Evolutionary conservation across 2,797 vertebrate genomes (phyloP), one percentile per base, ranked within the genome.

Genomic region (Yasuhikotakia modesta): DNA sequence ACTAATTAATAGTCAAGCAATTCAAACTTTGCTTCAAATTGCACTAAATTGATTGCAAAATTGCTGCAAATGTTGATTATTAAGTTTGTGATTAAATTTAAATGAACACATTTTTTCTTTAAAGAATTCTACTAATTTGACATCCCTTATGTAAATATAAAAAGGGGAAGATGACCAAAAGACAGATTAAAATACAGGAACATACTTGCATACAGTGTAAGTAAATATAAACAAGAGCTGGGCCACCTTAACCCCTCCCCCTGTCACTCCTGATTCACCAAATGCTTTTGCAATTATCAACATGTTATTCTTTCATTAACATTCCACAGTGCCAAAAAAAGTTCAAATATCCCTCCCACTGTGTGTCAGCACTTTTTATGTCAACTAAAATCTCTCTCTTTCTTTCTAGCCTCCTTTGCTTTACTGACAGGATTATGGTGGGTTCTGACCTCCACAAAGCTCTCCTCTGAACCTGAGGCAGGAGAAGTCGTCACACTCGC

Each of bases 401-500:
- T 22, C 19, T 10, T 67, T 39, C 43, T 50, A 11, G 39, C 39
- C 45, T 35, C 48, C 22, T 52, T 63, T 39, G 58, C 2, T 19
- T 65, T 64, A 48, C 24, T 5, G 45, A 50, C 46, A 14, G 71
- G 0, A 12, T 45, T 19, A 3, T 16, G 14, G 10, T 16, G 17
- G 60, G n/a, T 1, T 78, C 86, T 48, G 93, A 99, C 98, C 98
- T 94, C 92, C 96, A 0, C 98, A 99, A 78, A 96, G 93, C 27
- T 97, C 90, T 3, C 98, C 97, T 39, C 92, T 91, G 91, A 95
- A 94, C 70, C 95, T 90, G 76, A 91, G 87, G 48, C 98, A 99
- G 0, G 97, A 98, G 89, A 97, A 99, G 86, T 97, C 85, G n/a
- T 97, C 93, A 10, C 98, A 99, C 87, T 99, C 93, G 45, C 98